Base-by-base conservation (phyloP, 2,113 vertebrate species). In the Hoplias malabaricus region DNA sequence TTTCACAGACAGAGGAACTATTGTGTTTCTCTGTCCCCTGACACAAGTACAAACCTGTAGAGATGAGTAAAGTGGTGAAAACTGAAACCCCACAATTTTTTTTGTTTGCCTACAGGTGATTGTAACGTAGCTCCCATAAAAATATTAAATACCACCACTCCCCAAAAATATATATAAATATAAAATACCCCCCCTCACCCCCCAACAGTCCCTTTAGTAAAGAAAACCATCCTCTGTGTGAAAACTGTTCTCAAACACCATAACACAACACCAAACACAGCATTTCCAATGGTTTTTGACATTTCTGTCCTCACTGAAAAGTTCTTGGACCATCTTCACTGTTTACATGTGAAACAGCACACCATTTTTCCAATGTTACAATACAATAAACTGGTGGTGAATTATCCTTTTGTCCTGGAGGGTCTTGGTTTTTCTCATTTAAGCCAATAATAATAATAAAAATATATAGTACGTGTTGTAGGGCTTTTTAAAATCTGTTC, bases 311-410 rank as follows among this genome's bases (percentile, higher is more conserved):
- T 43, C 8, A 53, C 42, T 3, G 12, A 33, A 67, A 16, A 67
- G 56, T 19, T 43, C 79, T 75, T 69, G 79, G 87, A 85, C 84
- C 85, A 81, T 88, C n/a, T n/a, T n/a, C 79, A 78, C 69, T 77
- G 86, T 89, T 85, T 75, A 83, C 81, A 80, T 84, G 86, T 88
- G 80, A 72, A 87, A 70, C 79, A 80, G 25, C 56, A 23, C n/a
- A 73, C 54, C 6, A 16, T 31, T 61, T 73, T 43, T n/a, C 59
- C 40, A 73, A 8, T 73, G 25, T 43, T 61, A 43, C 53, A 59
- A 48, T 36, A 36, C 4, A 63, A 63, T 50, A 63, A 62, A 74
- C 59, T 36, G 53, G 38, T 40, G 48, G 43, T 38, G 27, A 25
- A 23, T 2, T 23, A 65, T 13, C 0, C 10, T 3, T 48, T 21